phyloP scores from a whole-genome alignment of 2,888 invertebrate species.

The Allolobophora icterica region DNA sequence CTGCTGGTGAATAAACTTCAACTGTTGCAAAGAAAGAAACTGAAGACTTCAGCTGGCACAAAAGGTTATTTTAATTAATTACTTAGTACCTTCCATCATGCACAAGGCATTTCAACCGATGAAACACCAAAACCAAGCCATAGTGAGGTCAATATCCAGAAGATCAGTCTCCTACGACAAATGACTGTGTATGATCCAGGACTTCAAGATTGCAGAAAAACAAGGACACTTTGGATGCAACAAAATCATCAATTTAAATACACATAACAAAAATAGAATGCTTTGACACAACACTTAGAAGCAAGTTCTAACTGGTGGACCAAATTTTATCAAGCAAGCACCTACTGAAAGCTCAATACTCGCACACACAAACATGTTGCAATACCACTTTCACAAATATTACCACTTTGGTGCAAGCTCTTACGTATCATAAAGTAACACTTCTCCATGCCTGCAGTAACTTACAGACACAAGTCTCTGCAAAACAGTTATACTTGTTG shows the following conservation, averaged over 20 bases:
- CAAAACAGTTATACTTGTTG: not conserved
- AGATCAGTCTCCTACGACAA: not conserved
- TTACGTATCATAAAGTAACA: not conserved
- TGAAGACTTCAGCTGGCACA: slow-evolving; percentile 3
- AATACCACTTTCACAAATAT: no score
- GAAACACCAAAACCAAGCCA: no score
- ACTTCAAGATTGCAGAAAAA: slow-evolving; percentile 5
- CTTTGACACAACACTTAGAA: not conserved
- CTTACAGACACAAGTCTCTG: not conserved
- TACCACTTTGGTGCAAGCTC: not conserved
- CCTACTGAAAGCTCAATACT: slow-evolving; percentile 8
- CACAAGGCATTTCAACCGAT: no score
- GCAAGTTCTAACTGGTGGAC: not conserved
- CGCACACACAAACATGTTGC: not conserved
- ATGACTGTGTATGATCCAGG: not conserved
- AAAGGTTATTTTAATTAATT: no score
- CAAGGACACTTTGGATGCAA: slow-evolving; percentile 17
- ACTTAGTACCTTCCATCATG: no score
- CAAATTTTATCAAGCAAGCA: not conserved
- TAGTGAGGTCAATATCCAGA: no score
- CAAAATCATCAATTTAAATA: not conserved
- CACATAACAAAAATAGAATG: not conserved
- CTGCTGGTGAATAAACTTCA: not conserved
- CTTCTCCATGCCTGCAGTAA: not conserved
- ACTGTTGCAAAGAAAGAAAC: not conserved